Evolutionary conservation across 2,888 invertebrate genomes (phyloP), one percentile per base, ranked within the genome.

Genomic region (Sipha maydis): DNA sequence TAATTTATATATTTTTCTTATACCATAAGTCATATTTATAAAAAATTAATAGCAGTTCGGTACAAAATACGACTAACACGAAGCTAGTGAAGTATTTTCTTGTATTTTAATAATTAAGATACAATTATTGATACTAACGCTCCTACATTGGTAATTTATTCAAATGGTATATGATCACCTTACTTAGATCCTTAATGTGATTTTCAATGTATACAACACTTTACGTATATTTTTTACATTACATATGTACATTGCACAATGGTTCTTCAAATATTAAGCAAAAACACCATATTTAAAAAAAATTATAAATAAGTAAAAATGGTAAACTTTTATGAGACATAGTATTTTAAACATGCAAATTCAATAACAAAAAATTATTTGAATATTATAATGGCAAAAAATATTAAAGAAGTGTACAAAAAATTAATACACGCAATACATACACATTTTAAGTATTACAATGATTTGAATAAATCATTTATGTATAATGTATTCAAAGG

Each of bases 271-370:
- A 80, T n/a, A 67, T 25, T 61, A 19, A 34, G 38, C n/a, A n/a
- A 67, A 3, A 38, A 67, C n/a, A 31, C 14, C 69, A 28, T 69
- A 69, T 28, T 67, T 67, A 0, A 67, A 67, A 67, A 67, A 19
- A 78, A 61, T n/a, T n/a, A 41, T 61, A 38, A n/a, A 61, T n/a
- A 80, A 79, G 14, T 67, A 34, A 7, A 80, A 80, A 80, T 80
- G n/a, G 38, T 67, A 41, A 67, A 67, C 80, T 80, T 67, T 80
- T 34, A 34, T 67, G 31, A 67, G 38, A 79, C 61, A 19, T 19
- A 41, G 9, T 14, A 67, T 80, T 67, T 80, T 67, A 25, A 67
- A 67, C 80, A 80, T 80, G 80, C 80, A 80, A 80, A 80, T 67
- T 17, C 28, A 67, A 67, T 67, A 80, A 80, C n/a, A 14, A 28